Evolutionary conservation across 2,888 invertebrate genomes (phyloP), one percentile per base, ranked within the genome.

Genomic region (Tenthredo mesomela): DNA sequence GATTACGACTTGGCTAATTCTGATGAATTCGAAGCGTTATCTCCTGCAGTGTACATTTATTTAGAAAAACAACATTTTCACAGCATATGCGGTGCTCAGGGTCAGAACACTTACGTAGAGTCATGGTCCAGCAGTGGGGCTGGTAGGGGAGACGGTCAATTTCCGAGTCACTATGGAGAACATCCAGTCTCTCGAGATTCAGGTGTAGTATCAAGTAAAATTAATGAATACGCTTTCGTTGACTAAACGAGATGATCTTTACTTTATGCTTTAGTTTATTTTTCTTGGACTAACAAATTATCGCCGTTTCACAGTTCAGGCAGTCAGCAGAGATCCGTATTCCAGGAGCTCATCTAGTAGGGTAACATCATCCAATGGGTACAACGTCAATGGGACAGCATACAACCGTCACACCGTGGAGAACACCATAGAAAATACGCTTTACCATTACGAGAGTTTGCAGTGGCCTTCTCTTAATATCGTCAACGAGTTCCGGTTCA

Each of bases 371-470:
- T 71, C 2, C 29, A 90, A 3, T 73, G 5, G 91, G 90, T 6
- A 86, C 86, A 9, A 40, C 84, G 50, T 3, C 4, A 84, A 90
- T n/a, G 91, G 92, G 0, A 75, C 85, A 12, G 86, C 87, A 0
- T 91, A 86, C 86, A 85, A 86, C 21, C 88, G 87, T 15, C 88
- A 88, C 5, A 87, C 29, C 43, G 87, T 87, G 29, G 89, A 91
- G 0, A 80, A 33, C 9, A 18, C 88, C 18, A 54, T 87, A 4
- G 90, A 85, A 29, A 82, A 86, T 43, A 84, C 82, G 9, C 87
- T 91, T 29, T 85, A 88, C 58, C 90, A 88, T 82, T 85, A 86
- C 2, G 90, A 89, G 0, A 89, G 83, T 43, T n/a, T 86, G 54
- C 88, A 87, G 80, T 87, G 92, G 83, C 85, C 85, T 2, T 83